Conservation (phyloP, 2,888 invertebrate species). For the Melanophora roralis region DNA sequence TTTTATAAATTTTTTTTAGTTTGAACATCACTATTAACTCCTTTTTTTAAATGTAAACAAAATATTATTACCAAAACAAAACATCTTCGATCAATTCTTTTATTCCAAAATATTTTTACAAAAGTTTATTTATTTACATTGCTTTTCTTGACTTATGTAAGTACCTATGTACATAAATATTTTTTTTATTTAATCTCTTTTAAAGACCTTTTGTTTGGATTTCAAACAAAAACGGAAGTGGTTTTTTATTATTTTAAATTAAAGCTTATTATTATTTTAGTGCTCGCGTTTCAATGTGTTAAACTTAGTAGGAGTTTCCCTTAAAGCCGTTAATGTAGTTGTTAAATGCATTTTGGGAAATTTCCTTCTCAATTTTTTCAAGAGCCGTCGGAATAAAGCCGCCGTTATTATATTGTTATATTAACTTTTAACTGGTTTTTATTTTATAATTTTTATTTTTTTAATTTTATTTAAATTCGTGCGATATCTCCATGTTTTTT, state of each 20-base stretch:
- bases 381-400: constrained; percentile 31
- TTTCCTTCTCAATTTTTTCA: neutral
- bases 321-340: neutral
- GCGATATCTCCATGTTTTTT: constrained; percentile 27
- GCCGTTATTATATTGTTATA: neutral
- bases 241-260: neutral
- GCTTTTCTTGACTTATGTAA: too few relatives aligned
- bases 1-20: too few relatives aligned
- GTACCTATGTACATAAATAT: too few relatives aligned
- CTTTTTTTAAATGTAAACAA: too few relatives aligned
- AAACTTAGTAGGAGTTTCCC: neutral
- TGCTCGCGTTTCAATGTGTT: too few relatives aligned
- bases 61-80: too few relatives aligned
- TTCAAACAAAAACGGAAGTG: constrained; percentile 37
- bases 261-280: neutral
- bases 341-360: neutral
- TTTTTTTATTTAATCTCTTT: neutral
- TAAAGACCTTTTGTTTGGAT: constrained; percentile 18
- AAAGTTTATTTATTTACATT: too few relatives aligned
- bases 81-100: too few relatives aligned
- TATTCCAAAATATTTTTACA: too few relatives aligned
- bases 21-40: too few relatives aligned
- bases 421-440: constrained; percentile 22
- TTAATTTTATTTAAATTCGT: constrained; percentile 11
- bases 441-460: constrained; percentile 18